These are phyloP conservation scores for Vannuccia rotundouncinata DNA, from an alignment of 2,888 invertebrate genomes.

Conservation along the genomic window DNA sequence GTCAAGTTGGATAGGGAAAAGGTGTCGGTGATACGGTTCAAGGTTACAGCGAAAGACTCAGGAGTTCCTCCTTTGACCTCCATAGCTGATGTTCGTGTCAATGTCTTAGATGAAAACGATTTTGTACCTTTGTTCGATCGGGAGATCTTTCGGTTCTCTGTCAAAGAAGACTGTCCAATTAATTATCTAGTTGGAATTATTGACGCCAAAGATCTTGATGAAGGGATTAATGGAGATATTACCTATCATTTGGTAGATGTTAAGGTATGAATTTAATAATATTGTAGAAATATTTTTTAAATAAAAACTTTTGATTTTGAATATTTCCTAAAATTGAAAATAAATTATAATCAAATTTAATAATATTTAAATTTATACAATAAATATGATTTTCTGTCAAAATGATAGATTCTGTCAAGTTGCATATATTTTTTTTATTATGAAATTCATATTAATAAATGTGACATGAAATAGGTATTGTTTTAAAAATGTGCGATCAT, in stretches of 20 bases:
- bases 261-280: no score
- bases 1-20: conserved; percentile 27
- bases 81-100: conserved; percentile 18
- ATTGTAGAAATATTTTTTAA: no score
- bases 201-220: conserved; percentile 25
- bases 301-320: no score
- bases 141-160: conserved; percentile 3
- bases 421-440: no score
- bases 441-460: no score
- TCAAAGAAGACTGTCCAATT: conserved; percentile 8
- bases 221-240: conserved; percentile 31
- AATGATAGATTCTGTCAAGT: no score
- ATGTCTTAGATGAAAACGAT: conserved; percentile 36
- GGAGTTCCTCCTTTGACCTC: conserved; percentile 8
- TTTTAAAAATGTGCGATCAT: no score
- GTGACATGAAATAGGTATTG: no score
- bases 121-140: conserved; percentile 25
- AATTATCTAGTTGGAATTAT: conserved; percentile 18
- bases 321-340: no score
- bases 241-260: conserved; percentile 27
- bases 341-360: no score
- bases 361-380: no score
- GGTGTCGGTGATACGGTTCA: conserved; percentile 1
- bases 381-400: no score
- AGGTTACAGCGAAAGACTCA: conserved; percentile 12